Evolutionary conservation across 2,888 invertebrate genomes (phyloP).

Genomic region (Andrena flavipes): DNA sequence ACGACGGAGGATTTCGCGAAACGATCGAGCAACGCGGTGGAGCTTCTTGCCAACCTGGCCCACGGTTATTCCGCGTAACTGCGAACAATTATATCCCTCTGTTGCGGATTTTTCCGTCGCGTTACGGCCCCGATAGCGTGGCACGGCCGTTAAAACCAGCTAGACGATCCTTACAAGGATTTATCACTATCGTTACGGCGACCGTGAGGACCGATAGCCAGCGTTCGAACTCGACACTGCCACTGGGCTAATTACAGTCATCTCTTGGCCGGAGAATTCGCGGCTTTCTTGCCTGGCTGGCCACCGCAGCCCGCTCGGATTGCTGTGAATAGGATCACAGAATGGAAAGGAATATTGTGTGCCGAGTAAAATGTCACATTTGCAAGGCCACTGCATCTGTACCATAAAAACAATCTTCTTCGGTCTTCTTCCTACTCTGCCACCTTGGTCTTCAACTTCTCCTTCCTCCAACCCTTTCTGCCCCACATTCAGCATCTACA

Average conservation of each 20-base stretch:
- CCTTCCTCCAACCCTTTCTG: too few relatives aligned
- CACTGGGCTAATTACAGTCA: slow-evolving; percentile 49
- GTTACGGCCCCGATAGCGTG: slow-evolving; percentile 63
- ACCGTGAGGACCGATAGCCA: slow-evolving; percentile 48
- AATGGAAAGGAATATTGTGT: too few relatives aligned
- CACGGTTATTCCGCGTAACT: slow-evolving; percentile 67
- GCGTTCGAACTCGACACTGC: slow-evolving; percentile 42
- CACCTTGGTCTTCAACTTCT: too few relatives aligned
- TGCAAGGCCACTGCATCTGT: too few relatives aligned
- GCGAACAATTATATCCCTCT: slow-evolving; percentile 69
- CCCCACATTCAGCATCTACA: too few relatives aligned
- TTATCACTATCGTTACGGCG: slow-evolving; percentile 67
- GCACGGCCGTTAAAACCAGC: slow-evolving; percentile 62
- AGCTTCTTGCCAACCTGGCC: slow-evolving; percentile 62
- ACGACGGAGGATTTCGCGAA: slow-evolving; percentile 68
- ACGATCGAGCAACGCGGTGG: slow-evolving; percentile 43
- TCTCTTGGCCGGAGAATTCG: slow-evolving; percentile 38
- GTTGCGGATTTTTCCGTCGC: slow-evolving; percentile 67
- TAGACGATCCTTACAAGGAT: slow-evolving; percentile 64
- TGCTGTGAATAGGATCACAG: too few relatives aligned
- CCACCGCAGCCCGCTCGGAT: too few relatives aligned
- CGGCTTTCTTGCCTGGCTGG: neutral
- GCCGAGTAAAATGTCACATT: too few relatives aligned
- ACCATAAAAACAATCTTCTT: too few relatives aligned
- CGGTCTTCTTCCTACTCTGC: too few relatives aligned